Conservation (phyloP, 2,113 vertebrate species). For the Hemichromis elongatus region DNA sequence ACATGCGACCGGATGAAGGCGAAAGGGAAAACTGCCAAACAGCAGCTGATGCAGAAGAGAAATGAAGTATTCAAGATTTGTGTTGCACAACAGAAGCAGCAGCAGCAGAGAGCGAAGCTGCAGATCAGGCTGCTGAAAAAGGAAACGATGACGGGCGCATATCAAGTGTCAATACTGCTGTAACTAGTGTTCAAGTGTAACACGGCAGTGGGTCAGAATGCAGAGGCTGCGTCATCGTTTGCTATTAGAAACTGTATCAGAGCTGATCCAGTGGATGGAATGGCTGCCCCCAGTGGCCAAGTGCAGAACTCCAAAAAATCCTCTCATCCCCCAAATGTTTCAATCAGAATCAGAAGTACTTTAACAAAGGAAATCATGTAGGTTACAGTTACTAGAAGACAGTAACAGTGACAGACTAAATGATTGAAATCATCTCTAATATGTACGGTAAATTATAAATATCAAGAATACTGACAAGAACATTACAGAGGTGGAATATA, state of each 20-base stretch:
- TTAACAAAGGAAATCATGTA: no score
- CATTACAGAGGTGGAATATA: not conserved
- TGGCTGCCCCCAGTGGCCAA: not conserved
- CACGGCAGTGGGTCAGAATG: not conserved
- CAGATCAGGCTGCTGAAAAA: not conserved
- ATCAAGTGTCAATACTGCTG: not conserved
- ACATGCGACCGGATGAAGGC: slow-evolving; percentile 16
- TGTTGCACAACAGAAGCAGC: not conserved
- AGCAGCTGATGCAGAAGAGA: not conserved
- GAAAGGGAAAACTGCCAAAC: not conserved
- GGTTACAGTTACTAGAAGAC: no score
- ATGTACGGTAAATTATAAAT: not conserved
- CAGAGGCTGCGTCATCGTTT: not conserved
- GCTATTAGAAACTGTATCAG: not conserved
- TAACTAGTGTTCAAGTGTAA: not conserved
- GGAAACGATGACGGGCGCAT: not conserved
- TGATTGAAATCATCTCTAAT: not conserved
- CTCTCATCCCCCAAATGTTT: not conserved
- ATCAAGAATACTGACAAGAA: not conserved
- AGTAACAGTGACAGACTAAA: not conserved
- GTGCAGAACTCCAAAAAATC: not conserved
- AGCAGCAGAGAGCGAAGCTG: not conserved
- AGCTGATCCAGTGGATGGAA: not conserved
- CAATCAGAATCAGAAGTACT: no score
- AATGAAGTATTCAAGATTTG: not conserved